A percentile compares a stretch with the other conserved stretches of the same genome.
Evolutionary conservation across 1,140 invertebrate species (phyloP).

Genomic region (Nylanderia fulva): DNA sequence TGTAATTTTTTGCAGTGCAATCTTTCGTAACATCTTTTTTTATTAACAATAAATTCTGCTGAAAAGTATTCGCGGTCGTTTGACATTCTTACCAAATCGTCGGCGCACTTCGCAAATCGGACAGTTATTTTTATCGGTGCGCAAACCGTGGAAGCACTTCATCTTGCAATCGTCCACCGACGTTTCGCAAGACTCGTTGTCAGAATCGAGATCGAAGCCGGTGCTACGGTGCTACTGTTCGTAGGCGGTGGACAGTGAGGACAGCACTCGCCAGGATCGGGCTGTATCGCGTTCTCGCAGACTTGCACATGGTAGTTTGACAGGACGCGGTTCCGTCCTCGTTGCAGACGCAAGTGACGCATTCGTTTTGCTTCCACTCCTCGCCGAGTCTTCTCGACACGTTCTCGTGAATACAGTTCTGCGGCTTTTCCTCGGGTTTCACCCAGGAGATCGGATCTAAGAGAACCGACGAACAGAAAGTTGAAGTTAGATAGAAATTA

Average conservation of each 20-base stretch:
- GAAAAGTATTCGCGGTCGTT: neutral
- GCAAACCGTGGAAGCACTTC: slow-evolving; percentile 75
- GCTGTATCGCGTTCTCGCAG: slow-evolving; percentile 77
- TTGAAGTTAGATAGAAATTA: neutral
- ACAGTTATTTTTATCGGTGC: slow-evolving; percentile 70
- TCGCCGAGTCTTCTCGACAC: slow-evolving; percentile 73
- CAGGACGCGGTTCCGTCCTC: slow-evolving; percentile 74
- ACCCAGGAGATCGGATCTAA: slow-evolving; percentile 74
- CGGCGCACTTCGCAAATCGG: slow-evolving; percentile 76
- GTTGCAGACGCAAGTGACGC: slow-evolving; percentile 79
- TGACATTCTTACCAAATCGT: slow-evolving; percentile 28
- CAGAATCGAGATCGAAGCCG: neutral
- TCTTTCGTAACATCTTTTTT: neutral
- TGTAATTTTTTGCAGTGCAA: neutral
- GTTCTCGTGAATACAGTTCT: slow-evolving; percentile 75
- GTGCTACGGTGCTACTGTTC: slow-evolving; percentile 36
- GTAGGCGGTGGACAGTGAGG: slow-evolving; percentile 76
- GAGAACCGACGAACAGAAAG: slow-evolving; percentile 34
- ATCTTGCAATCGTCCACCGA: slow-evolving; percentile 72
- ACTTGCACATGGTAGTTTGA: slow-evolving; percentile 81
- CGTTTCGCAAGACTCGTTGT: slow-evolving; percentile 15
- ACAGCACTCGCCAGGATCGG: slow-evolving; percentile 80
- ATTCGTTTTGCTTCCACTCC: slow-evolving; percentile 77
- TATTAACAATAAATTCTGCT: neutral
- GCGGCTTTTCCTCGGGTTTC: slow-evolving; percentile 65